These are phyloP conservation scores for Hirtodrosophila confusa DNA, from an alignment of 2,888 invertebrate species.

Conservation along the genomic window DNA sequence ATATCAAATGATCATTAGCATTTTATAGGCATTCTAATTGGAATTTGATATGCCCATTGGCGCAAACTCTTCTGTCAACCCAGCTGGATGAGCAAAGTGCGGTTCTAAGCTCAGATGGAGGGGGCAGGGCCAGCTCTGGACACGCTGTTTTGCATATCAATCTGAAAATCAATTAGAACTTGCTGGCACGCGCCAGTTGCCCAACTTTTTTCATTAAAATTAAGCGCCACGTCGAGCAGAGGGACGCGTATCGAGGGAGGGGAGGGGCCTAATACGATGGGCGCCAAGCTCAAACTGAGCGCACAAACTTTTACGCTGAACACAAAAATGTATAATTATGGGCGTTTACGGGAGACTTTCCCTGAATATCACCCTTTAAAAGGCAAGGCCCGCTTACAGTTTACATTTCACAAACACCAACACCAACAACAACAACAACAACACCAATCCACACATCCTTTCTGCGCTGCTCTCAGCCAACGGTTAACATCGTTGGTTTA, in stretches of 20 bases:
- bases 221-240: slow-evolving; percentile 47
- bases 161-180: slow-evolving; percentile 80
- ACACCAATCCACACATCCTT: slow-evolving; percentile 49
- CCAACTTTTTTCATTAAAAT: slow-evolving; percentile 71
- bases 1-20: slow-evolving; percentile 68
- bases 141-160: slow-evolving; percentile 77
- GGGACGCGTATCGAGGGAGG: neutral
- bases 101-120: neutral
- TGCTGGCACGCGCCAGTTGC: slow-evolving; percentile 63
- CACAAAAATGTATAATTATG: slow-evolving; percentile 75
- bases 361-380: slow-evolving; percentile 25
- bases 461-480: slow-evolving; percentile 40
- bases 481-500: slow-evolving; percentile 64
- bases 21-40: slow-evolving; percentile 69
- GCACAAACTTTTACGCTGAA: slow-evolving; percentile 43
- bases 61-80: slow-evolving; percentile 60
- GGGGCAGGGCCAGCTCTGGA: slow-evolving; percentile 35
- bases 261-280: slow-evolving; percentile 15
- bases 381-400: slow-evolving; percentile 48
- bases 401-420: slow-evolving; percentile 41
- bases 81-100: slow-evolving; percentile 19
- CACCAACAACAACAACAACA: slow-evolving; percentile 25
- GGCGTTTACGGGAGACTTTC: slow-evolving; percentile 58
- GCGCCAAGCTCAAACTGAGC: slow-evolving; percentile 38
- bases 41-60: slow-evolving; percentile 65